A percentile compares a stretch with the other conserved stretches of the same genome.
These are phyloP conservation scores for Acanthurus lineatus DNA, from an alignment of 2,797 vertebrate species.

Conservation along the genomic window DNA sequence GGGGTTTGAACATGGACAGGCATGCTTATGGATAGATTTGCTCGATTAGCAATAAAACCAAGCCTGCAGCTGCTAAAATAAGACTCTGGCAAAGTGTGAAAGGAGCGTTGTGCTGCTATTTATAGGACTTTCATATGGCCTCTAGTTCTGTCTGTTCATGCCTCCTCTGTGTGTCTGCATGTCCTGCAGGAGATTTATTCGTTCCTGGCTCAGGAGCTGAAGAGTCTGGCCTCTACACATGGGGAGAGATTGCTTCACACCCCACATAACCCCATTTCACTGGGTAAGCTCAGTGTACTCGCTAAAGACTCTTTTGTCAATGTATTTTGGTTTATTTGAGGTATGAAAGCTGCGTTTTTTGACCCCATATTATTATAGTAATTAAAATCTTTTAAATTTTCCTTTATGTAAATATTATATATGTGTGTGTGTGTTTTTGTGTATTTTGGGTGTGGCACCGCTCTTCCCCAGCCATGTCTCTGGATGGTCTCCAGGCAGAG, in stretches of 20 bases:
- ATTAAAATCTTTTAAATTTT: not conserved
- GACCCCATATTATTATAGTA: too few relatives aligned
- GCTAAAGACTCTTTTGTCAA: too few relatives aligned
- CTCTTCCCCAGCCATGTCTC: slow-evolving; percentile 89
- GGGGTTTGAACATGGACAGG: slow-evolving; percentile 4
- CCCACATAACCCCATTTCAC: slow-evolving; percentile 95
- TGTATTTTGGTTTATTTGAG: too few relatives aligned
- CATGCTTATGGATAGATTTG: slow-evolving; percentile 53
- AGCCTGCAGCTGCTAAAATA: slow-evolving; percentile 62
- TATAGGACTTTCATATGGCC: slow-evolving; percentile 63
- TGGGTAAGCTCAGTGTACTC: slow-evolving; percentile 89
- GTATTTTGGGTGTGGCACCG: slow-evolving; percentile 7
- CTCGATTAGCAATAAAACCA: slow-evolving; percentile 68
- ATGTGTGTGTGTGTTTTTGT: not conserved
- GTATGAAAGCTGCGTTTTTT: too few relatives aligned
- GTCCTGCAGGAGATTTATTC: slow-evolving; percentile 92
- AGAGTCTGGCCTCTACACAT: slow-evolving; percentile 89
- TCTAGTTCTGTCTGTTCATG: slow-evolving; percentile 28
- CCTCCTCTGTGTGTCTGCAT: slow-evolving; percentile 74
- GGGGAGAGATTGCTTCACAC: slow-evolving; percentile 93
- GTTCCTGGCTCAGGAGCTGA: slow-evolving; percentile 91
- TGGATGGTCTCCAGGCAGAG: slow-evolving; percentile 86
- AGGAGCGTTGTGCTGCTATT: slow-evolving; percentile 67
- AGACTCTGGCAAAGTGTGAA: slow-evolving; percentile 45
- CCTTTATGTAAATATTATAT: not conserved